Evolutionary conservation across 2,888 invertebrate species (phyloP).

Genomic region (Pyrgus malvae): DNA sequence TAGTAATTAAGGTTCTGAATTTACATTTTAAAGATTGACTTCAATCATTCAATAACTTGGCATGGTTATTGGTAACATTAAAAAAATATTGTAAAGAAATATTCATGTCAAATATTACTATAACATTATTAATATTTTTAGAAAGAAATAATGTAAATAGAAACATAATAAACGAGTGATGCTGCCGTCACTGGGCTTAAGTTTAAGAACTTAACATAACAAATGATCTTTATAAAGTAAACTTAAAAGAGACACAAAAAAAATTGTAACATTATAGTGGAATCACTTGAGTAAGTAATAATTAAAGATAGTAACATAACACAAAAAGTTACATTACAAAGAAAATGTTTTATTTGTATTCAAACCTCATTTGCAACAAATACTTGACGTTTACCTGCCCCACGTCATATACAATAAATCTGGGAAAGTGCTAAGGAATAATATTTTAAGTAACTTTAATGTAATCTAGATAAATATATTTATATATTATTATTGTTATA

Average conservation of each 20-base stretch:
- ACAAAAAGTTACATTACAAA: no score
- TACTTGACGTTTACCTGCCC: constrained; percentile 97
- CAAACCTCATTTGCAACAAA: constrained; percentile 91
- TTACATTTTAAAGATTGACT: not conserved
- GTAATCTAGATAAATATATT: no score
- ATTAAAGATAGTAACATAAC: no score
- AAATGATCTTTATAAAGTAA: not conserved
- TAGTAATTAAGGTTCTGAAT: not conserved
- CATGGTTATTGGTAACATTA: no score
- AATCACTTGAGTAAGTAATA: no score
- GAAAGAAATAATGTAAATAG: not conserved
- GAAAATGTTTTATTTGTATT: constrained; percentile 40
- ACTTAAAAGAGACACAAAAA: not conserved
- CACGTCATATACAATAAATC: constrained; percentile 96
- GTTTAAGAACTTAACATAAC: not conserved
- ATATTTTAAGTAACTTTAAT: no score
- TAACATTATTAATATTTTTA: no score
- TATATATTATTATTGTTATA: no score
- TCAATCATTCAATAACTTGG: no score
- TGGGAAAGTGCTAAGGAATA: constrained; percentile 61
- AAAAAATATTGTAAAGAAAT: no score
- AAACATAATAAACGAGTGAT: not conserved
- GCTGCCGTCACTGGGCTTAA: not conserved
- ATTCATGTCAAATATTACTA: no score
- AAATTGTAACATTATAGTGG: not conserved